phyloP scores from a whole-genome alignment of 2,113 vertebrate genomes.

The Cyprichromis sp. region DNA sequence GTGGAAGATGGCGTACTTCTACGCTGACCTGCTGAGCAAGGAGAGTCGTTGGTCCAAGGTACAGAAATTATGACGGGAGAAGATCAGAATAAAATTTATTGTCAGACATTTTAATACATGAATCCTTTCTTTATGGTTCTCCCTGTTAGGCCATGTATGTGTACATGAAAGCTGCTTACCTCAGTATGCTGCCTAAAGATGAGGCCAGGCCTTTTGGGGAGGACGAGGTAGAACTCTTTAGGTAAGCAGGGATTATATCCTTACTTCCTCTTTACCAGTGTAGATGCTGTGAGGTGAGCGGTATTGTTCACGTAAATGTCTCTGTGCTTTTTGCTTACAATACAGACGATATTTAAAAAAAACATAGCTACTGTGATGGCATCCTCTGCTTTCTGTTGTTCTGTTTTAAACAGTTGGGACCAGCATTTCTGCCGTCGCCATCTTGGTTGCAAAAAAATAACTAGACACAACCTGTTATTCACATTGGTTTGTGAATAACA shows the following conservation, averaged over 20 bases:
- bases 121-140: background rate
- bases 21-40: slow-evolving; percentile 93
- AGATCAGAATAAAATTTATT: rapidly evolving
- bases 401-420: background rate
- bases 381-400: background rate
- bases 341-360: background rate
- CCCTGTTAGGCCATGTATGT: slow-evolving; percentile 75
- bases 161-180: slow-evolving; percentile 81
- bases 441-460: background rate
- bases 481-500: background rate
- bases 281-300: background rate
- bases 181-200: slow-evolving; percentile 74
- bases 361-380: background rate
- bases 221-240: slow-evolving; percentile 74
- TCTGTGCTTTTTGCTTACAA: background rate
- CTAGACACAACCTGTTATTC: background rate
- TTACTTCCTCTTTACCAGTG: background rate
- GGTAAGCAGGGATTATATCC: slow-evolving; percentile 41
- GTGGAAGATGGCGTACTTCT: slow-evolving; percentile 98
- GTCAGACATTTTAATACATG: background rate
- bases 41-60: slow-evolving; percentile 86
- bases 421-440: background rate
- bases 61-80: background rate
- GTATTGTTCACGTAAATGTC: background rate
- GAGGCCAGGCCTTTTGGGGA: slow-evolving; percentile 75